Evolutionary conservation across 2,797 vertebrate species (phyloP).

Genomic region (Pangasius djambal): DNA sequence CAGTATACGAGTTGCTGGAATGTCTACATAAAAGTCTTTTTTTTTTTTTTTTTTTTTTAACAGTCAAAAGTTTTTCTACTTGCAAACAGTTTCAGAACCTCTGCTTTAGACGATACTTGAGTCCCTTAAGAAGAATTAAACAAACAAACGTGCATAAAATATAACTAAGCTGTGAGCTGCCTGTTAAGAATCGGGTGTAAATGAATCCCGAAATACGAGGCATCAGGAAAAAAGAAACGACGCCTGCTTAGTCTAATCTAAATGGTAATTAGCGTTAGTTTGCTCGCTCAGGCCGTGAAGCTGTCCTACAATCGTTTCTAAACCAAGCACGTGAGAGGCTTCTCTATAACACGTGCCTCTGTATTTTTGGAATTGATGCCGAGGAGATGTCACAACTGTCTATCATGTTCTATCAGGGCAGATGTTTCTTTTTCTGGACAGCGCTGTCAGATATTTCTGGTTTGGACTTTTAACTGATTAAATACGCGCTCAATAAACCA

Average conservation of each 20-base stretch:
- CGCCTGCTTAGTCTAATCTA: neutral
- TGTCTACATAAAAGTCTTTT: too few relatives aligned
- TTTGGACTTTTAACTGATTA: slow-evolving; percentile 16
- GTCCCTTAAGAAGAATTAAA: neutral
- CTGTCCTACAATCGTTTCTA: neutral
- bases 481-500: slow-evolving; percentile 19
- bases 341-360: neutral
- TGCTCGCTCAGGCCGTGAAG: neutral
- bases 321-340: neutral
- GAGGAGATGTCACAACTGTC: slow-evolving; percentile 28
- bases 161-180: neutral
- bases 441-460: slow-evolving; percentile 31
- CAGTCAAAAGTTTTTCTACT: too few relatives aligned
- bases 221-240: neutral
- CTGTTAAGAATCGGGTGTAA: neutral
- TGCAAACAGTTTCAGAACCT: neutral
- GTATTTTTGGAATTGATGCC: slow-evolving; percentile 11
- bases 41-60: too few relatives aligned
- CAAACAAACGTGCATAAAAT: neutral
- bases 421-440: slow-evolving; percentile 2
- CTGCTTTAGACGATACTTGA: neutral
- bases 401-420: slow-evolving; percentile 24
- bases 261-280: neutral
- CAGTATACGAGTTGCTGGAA: too few relatives aligned
- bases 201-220: neutral